These are phyloP conservation scores for Pangasius larnaudii DNA, from an alignment of 2,797 vertebrate genomes.

Conservation along the genomic window DNA sequence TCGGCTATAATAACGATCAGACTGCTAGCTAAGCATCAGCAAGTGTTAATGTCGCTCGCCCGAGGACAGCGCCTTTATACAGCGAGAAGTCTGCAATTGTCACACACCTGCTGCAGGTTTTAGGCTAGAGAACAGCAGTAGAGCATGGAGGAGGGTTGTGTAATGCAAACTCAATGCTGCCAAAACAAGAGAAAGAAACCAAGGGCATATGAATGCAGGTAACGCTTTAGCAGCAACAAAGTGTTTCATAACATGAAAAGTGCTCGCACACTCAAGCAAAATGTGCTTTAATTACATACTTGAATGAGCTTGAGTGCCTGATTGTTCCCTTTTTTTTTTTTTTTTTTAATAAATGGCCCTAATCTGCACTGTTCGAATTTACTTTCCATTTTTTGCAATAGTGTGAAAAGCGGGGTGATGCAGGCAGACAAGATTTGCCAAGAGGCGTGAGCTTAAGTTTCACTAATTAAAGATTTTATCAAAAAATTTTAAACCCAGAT, in stretches of 20 bases:
- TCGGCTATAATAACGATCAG: slow-evolving; percentile 17
- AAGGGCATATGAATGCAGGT: background rate
- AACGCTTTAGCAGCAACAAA: background rate
- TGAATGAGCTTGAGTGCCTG: background rate
- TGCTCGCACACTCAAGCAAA: background rate
- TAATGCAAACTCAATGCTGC: slow-evolving; percentile 34
- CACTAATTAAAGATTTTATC: slow-evolving; percentile 1
- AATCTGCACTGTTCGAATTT: background rate
- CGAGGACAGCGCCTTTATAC: background rate
- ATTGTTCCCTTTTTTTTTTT: background rate
- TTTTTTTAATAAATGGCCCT: background rate
- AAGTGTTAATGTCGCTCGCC: background rate
- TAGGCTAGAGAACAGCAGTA: background rate
- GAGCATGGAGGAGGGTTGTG: slow-evolving; percentile 16
- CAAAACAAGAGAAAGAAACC: slow-evolving; percentile 9
- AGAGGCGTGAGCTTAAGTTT: background rate
- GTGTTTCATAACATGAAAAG: slow-evolving; percentile 2
- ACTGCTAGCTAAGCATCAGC: slow-evolving; percentile 21
- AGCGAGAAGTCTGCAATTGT: background rate
- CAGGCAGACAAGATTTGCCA: background rate
- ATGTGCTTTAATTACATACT: background rate
- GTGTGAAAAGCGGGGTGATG: background rate
- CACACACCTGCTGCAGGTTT: slow-evolving; percentile 13
- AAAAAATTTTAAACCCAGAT: background rate
- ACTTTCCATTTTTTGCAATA: background rate